Evolutionary conservation across 1,140 invertebrate species (phyloP), one percentile per base, ranked within the genome.

Genomic region (Bursaphelenchus mucronatus): DNA sequence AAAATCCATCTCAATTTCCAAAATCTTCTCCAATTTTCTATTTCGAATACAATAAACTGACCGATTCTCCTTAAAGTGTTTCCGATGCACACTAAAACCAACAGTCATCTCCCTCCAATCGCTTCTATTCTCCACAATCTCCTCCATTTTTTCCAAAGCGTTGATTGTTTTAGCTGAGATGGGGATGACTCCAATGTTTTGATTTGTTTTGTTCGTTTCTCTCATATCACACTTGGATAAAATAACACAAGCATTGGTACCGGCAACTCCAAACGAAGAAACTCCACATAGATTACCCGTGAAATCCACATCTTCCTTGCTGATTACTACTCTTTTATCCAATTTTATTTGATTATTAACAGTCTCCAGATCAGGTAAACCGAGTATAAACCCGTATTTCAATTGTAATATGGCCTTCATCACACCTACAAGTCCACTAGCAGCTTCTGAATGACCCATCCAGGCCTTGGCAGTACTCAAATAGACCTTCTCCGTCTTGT

Each of bases 401-500:
- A 66, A 46, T 59, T 71, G 55, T 4, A 68, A 30, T 21, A 67
- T 52, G 3, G 73, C 55, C 51, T 78, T 78, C 30, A 78, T 17
- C 9, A 78, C 50, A 11, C 76, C 77, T 13, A 65, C 68, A 1
- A 74, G 54, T 45, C 76, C 76, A n/a, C 71, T 67, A 3, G 71
- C 72, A 8, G 74, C 76, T 65, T 78, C 76, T 11, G 63, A 59
- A 63, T 78, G 76, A 10, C 76, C 76, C 8, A 78, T 53, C 11
- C 51, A 67, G 15, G 76, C 63, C 56, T 78, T 78, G 15, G 61
- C 69, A 13, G 71, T 69, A 6, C 62, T 17, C 15, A 65, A 15
- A 13, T n/a, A 65, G 7, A 65, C 43, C n/a, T 9, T 39, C 15
- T 55, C 43, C 19, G 10, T 19, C 0, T 30, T 11, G 17, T 19